Base-by-base conservation (phyloP, 2,888 invertebrate genomes). In the Ametastegia equiseti region DNA sequence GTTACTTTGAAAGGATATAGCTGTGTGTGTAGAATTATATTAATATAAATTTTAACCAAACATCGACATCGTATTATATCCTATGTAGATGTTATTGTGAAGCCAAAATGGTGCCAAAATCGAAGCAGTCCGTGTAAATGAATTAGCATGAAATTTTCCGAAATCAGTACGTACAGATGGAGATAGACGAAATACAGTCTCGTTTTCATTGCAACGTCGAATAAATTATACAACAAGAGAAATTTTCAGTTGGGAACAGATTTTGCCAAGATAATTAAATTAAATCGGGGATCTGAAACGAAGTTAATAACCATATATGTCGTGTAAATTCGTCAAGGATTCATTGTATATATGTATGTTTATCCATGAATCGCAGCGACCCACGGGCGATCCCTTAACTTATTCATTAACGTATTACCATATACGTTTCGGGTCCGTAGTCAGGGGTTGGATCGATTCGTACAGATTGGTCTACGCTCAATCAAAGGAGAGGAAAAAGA, bases 351-450 rank as follows among this genome's bases (percentile, higher is more conserved):
- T 11, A 13, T 69, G 23, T 71, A 23, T 45, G 27, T 36, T 36
- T 54, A 75, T 11, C 2, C 54, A 50, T 47, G 27, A 27, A 30
- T 71, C 42, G 36, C 42, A 13, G n/a, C n/a, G 30, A 39, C 19
- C 69, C 73, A 13, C 47, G 33, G n/a, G 33, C 63, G 63, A 73
- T 47, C 73, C 27, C 54, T 54, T 36, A 54, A 54, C 33, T 45
- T 50, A 75, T 50, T 54, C 75, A 54, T 54, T 75, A 75, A 9
- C 19, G 36, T 45, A 75, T 75, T 75, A 50, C 50, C 50, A 36
- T 75, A 19, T 19, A 75, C 30, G 71, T 75, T 71, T 71, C 47
- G 19, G 19, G 7, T 67, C 67, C 19, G 67, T 67, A 30, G 30
- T 23, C n/a, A 45, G 33, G 13, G 73, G n/a, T 6, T 50, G 23